phyloP scores from a whole-genome alignment of 1,140 invertebrate species.

The Orius insidiosus region DNA sequence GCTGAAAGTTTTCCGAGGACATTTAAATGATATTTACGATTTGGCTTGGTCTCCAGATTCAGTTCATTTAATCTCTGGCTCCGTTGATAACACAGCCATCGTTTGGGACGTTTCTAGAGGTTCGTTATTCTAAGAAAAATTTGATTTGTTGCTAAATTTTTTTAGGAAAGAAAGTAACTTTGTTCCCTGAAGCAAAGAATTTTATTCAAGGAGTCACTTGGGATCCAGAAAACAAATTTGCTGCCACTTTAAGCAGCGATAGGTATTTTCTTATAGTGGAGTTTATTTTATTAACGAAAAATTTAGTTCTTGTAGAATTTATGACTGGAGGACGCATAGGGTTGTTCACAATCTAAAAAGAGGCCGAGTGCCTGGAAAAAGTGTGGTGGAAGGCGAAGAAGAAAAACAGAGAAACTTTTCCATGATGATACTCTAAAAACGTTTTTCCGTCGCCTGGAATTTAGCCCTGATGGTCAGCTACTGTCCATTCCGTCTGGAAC shows the following conservation, averaged over 20 bases:
- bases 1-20: slow-evolving; percentile 60
- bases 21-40: slow-evolving; percentile 79
- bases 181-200: slow-evolving; percentile 78
- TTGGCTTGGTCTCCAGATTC: slow-evolving; percentile 78
- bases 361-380: slow-evolving; percentile 27
- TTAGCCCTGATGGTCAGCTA: slow-evolving; percentile 76
- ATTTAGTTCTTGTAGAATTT: slow-evolving; percentile 53
- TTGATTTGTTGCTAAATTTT: slow-evolving; percentile 1
- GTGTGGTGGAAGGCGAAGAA: slow-evolving; percentile 30
- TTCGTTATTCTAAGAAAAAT: slow-evolving; percentile 6
- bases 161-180: slow-evolving; percentile 22
- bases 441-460: slow-evolving; percentile 74
- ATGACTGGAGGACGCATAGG: slow-evolving; percentile 48
- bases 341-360: slow-evolving; percentile 53
- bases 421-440: slow-evolving; percentile 90
- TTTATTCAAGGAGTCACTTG: slow-evolving; percentile 92
- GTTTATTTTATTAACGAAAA: slow-evolving; percentile 17
- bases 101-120: slow-evolving; percentile 81
- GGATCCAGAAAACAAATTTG: slow-evolving; percentile 68
- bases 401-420: slow-evolving; percentile 54
- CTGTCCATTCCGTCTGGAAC: slow-evolving; percentile 70
- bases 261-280: slow-evolving; percentile 25
- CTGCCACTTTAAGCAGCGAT: slow-evolving; percentile 33
- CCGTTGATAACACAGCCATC: slow-evolving; percentile 86
- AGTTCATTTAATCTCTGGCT: slow-evolving; percentile 67